Percentiles rank a stretch among this genome's conserved stretches.
Evolutionary conservation across 1,140 invertebrate species (phyloP).

Genomic region (Tribolium madens): DNA sequence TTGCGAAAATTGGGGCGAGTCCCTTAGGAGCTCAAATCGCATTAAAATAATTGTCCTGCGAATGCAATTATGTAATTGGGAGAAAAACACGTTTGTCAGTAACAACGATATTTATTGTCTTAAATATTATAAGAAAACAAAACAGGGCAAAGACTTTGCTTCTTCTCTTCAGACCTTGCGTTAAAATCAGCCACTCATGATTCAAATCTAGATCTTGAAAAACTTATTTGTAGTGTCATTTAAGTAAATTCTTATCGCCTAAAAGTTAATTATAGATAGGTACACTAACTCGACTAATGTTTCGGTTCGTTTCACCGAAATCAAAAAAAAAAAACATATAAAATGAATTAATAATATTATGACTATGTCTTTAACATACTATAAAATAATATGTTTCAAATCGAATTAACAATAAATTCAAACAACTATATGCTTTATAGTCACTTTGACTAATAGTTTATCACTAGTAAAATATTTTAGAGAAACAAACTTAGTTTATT

Average conservation of each 20-base stretch:
- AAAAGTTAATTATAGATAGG: slow-evolving; percentile 46
- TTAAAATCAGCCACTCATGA: slow-evolving; percentile 31
- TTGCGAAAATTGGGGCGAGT: no score
- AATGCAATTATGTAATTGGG: background rate
- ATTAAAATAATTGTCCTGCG: no score
- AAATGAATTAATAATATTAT: slow-evolving; percentile 45
- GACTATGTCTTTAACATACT: slow-evolving; percentile 49
- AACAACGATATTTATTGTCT: slow-evolving; percentile 45
- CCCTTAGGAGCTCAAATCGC: no score
- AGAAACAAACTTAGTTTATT: slow-evolving; percentile 53
- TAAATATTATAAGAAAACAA: slow-evolving; percentile 43
- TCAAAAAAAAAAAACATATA: slow-evolving; percentile 39
- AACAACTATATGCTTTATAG: slow-evolving; percentile 47
- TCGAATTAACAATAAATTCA: slow-evolving; percentile 21
- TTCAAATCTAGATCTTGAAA: slow-evolving; percentile 46
- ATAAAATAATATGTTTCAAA: slow-evolving; percentile 48
- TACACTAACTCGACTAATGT: slow-evolving; percentile 56
- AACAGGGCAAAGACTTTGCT: slow-evolving; percentile 40
- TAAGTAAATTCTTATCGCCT: slow-evolving; percentile 33
- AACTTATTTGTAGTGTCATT: slow-evolving; percentile 54
- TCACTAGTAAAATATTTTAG: slow-evolving; percentile 49
- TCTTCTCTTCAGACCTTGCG: slow-evolving; percentile 41
- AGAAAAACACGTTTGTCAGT: slow-evolving; percentile 14
- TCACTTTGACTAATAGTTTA: slow-evolving; percentile 51
- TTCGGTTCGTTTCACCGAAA: slow-evolving; percentile 30